phyloP scores from a whole-genome alignment of 2,888 invertebrate genomes.

The Conus canariensis region DNA sequence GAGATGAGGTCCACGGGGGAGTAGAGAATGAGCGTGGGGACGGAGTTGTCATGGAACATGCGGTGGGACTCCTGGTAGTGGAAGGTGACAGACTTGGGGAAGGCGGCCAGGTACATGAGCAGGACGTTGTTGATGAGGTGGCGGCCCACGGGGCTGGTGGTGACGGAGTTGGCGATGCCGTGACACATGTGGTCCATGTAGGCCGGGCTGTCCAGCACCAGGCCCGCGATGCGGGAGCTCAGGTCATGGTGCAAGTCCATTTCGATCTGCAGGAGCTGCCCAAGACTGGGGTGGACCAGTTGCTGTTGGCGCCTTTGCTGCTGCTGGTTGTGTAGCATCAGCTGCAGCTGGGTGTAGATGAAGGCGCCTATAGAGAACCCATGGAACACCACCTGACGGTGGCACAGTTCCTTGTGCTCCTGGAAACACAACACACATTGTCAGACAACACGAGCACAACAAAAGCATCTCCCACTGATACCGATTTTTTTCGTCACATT shows the following conservation, averaged over 20 bases:
- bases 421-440: background rate
- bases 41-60: slow-evolving; percentile 30
- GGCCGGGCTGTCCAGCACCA: slow-evolving; percentile 39
- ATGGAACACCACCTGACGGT: slow-evolving; percentile 27
- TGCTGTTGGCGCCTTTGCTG: background rate
- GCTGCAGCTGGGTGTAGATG: slow-evolving; percentile 41
- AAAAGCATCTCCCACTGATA: background rate
- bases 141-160: slow-evolving; percentile 7
- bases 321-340: slow-evolving; percentile 5
- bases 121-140: background rate
- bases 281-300: background rate
- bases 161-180: slow-evolving; percentile 38
- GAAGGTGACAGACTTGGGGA: slow-evolving; percentile 38
- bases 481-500: too few species aligned
- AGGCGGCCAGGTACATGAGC: slow-evolving; percentile 30
- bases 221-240: slow-evolving; percentile 5
- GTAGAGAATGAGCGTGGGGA: slow-evolving; percentile 39
- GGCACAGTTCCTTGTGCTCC: slow-evolving; percentile 20
- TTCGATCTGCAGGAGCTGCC: background rate
- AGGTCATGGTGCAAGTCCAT: background rate
- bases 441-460: background rate
- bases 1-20: slow-evolving; percentile 40
- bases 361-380: slow-evolving; percentile 43
- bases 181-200: slow-evolving; percentile 41
- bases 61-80: slow-evolving; percentile 38